Evolutionary conservation across 2,113 vertebrate genomes (phyloP).

Genomic region (Takifugu bimaculatus): DNA sequence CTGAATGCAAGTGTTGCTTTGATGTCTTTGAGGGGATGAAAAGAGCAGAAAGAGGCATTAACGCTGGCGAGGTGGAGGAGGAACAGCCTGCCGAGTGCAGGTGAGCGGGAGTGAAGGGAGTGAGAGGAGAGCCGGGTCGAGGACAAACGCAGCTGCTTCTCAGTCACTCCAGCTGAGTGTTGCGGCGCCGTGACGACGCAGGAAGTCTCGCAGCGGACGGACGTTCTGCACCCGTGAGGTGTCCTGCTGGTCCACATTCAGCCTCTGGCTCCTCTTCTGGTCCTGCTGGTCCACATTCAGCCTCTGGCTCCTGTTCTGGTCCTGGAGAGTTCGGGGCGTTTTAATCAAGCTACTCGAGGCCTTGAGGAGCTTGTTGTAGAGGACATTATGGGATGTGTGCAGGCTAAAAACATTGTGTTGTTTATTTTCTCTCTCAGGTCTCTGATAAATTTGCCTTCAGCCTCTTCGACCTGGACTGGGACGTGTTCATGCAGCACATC

Average conservation of each 20-base stretch:
- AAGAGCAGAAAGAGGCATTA: constrained; percentile 49
- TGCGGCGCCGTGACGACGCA: constrained; percentile 11
- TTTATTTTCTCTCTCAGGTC: constrained; percentile 71
- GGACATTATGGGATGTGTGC: not conserved
- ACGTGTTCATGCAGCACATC: constrained; percentile 90
- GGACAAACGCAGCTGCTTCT: constrained; percentile 38
- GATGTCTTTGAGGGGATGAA: constrained; percentile 45
- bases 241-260: too few species aligned
- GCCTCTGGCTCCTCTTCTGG: too few species aligned
- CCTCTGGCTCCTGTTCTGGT: too few species aligned
- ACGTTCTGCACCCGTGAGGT: too few species aligned
- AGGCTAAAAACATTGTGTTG: not conserved
- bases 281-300: too few species aligned
- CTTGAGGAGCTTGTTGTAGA: too few species aligned
- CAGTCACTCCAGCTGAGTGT: constrained; percentile 16
- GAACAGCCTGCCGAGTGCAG: constrained; percentile 36
- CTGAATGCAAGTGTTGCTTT: constrained; percentile 50
- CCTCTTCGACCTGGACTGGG: constrained; percentile 97
- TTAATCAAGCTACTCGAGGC: too few species aligned
- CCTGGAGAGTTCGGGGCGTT: too few species aligned
- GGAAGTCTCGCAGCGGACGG: constrained; percentile 5
- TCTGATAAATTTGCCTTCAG: constrained; percentile 92
- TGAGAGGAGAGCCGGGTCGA: constrained; percentile 20
- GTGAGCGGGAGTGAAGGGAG: constrained; percentile 43
- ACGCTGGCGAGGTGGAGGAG: constrained; percentile 24